Evolutionary conservation across 2,797 vertebrate species (phyloP), one percentile per base, ranked within the genome.

Genomic region (Eleutherodactylus coqui): DNA sequence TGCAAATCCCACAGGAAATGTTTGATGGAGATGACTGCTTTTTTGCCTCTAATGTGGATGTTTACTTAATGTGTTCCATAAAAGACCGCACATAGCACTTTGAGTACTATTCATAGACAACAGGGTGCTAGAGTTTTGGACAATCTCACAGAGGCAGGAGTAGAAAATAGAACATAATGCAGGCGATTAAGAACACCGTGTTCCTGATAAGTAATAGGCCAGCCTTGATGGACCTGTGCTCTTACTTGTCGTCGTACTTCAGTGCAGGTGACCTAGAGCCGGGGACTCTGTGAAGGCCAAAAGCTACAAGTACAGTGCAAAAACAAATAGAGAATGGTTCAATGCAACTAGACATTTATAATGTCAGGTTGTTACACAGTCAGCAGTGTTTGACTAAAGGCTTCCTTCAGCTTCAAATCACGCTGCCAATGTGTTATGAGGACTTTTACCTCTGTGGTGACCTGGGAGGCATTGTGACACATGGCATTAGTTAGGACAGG

Each of bases 231-330:
- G 75, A 55, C 19, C 29, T 13, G 21, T 77, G 47, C 17, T 34
- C 73, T 75, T 70, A 69, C 36, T 10, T 73, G 24, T 79, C 34
- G 58, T 58, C 21, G 62, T 79, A 79, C 78, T 29, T 27, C 29
- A 41, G 19, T 45, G 32, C 17, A 49, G 27, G 19, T 64, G 79
- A 47, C 4, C 7, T 41, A 73, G 69, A 24, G 67, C 67, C 0
- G 29, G 38, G 43, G 38, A 47, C 24, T 36, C 45, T 80, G 75
- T 45, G 64, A 82, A 49, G 32, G 43, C 64, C 62, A 36, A 43
- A 82, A 55, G 4, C 36, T 60, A 19, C 49, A 51, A 17, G 79
- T 27, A 82, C 21, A 41, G 47, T 27, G 55, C 24, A 72, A 79
- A 43, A 27, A 24, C 27, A 58, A 79, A 29, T 5, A 62, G 36